A percentile compares a stretch with the other conserved stretches of the same genome.
These are phyloP conservation scores for Thalassarche chlororhynchos DNA, from an alignment of 2,113 vertebrate species.

Conservation along the genomic window DNA sequence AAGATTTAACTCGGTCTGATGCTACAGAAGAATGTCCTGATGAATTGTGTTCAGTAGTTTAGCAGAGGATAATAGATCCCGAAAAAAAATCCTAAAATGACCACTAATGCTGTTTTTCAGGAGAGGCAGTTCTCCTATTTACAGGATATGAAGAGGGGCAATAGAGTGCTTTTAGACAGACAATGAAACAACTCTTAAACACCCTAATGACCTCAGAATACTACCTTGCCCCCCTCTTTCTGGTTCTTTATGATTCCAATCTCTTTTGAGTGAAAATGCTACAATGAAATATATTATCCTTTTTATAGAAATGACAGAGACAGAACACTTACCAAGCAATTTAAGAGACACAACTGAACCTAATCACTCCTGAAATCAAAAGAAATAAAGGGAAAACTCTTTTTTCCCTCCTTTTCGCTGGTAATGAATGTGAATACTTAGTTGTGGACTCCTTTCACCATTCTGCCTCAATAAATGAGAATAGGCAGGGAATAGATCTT, in stretches of 20 bases:
- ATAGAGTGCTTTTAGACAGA: not conserved
- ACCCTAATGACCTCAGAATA: not conserved
- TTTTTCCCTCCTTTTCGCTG: not conserved
- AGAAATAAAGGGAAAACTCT: constrained; percentile 17
- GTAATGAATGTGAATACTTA: constrained; percentile 29
- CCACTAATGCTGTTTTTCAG: not conserved
- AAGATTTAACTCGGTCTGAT: not conserved
- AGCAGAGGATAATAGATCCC: not conserved
- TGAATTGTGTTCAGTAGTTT: not conserved
- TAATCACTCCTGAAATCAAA: constrained; percentile 54
- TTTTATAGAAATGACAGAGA: constrained; percentile 10
- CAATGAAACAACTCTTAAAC: not conserved
- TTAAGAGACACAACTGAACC: constrained; percentile 7
- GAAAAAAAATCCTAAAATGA: not conserved
- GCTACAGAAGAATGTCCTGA: not conserved
- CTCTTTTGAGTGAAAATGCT: constrained; percentile 5
- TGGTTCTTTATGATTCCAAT: not conserved
- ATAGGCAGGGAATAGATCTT: constrained; percentile 1
- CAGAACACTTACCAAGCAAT: constrained; percentile 29
- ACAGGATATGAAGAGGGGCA: not conserved
- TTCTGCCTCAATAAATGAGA: constrained; percentile 4
- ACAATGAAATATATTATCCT: constrained; percentile 14
- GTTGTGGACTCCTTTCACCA: not conserved
- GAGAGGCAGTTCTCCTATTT: not conserved
- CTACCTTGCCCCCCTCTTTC: not conserved